These are phyloP conservation scores for Apotomis turbidana DNA, from an alignment of 2,888 invertebrate species.

Conservation along the genomic window DNA sequence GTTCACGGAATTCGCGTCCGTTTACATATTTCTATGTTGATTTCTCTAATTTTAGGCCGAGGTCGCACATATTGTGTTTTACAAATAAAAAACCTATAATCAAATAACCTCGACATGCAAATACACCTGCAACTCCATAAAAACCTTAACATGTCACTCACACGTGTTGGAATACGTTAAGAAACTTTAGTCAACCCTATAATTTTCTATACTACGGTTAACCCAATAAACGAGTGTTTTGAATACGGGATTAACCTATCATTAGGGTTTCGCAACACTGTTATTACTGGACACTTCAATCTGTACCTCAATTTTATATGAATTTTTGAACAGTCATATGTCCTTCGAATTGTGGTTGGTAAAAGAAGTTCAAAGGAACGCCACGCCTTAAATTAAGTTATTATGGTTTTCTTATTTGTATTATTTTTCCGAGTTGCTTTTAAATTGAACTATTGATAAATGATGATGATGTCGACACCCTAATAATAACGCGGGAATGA, in stretches of 20 bases:
- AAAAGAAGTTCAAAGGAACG: slow-evolving; percentile 1
- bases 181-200: neutral
- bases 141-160: slow-evolving; percentile 7
- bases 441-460: too few species aligned
- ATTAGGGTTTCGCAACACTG: slow-evolving; percentile 31
- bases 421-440: too few species aligned
- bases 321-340: slow-evolving; percentile 13
- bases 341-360: slow-evolving; percentile 13
- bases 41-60: too few species aligned
- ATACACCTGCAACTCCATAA: slow-evolving; percentile 13
- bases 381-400: neutral
- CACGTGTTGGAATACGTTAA: slow-evolving; percentile 14
- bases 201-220: slow-evolving; percentile 9
- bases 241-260: slow-evolving; percentile 29
- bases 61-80: neutral
- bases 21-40: too few species aligned
- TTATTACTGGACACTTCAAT: slow-evolving; percentile 23
- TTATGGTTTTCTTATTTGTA: neutral
- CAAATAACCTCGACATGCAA: slow-evolving; percentile 6
- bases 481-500: too few species aligned
- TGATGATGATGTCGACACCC: too few species aligned
- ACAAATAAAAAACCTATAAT: slow-evolving; percentile 5
- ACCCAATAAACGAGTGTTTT: slow-evolving; percentile 27
- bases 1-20: too few species aligned
- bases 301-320: slow-evolving; percentile 8